phyloP scores from a whole-genome alignment of 2,797 vertebrate genomes.

The Mionectes olivaceus region DNA sequence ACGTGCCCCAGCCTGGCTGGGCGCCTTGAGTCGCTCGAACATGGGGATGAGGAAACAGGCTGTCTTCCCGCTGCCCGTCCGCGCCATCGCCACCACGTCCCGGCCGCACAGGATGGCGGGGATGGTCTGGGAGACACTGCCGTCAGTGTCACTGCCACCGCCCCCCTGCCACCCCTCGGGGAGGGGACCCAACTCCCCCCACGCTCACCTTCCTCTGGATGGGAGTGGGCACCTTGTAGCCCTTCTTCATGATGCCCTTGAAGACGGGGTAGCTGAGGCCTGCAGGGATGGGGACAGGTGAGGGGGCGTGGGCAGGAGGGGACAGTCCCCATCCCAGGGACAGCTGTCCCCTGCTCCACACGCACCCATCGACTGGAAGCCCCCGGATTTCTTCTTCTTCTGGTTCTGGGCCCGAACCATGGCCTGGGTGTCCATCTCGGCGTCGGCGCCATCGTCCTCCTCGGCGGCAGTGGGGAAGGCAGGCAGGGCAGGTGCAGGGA shows the following conservation, averaged over 20 bases:
- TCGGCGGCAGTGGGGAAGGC: constrained; percentile 82
- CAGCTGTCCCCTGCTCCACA: background rate
- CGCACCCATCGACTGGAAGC: constrained; percentile 98
- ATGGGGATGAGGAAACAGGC: constrained; percentile 96
- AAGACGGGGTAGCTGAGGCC: constrained; percentile 93
- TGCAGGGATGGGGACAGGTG: background rate
- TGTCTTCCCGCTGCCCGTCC: constrained; percentile 96
- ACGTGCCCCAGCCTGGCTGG: constrained; percentile 88
- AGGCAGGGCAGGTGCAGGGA: constrained; percentile 69
- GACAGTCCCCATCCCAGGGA: rapidly evolving
- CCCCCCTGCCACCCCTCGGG: rapidly evolving
- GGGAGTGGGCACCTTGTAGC: constrained; percentile 97
- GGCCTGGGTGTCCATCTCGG: constrained; percentile 88
- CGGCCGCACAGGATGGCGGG: constrained; percentile 92
- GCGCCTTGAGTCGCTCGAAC: constrained; percentile 92
- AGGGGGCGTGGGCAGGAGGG: rapidly evolving
- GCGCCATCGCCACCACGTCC: constrained; percentile 95
- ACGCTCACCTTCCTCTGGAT: constrained; percentile 91
- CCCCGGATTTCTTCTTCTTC: constrained; percentile 98
- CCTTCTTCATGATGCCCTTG: constrained; percentile 96
- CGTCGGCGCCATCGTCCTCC: constrained; percentile 81
- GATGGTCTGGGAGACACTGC: constrained; percentile 80
- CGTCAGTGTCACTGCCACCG: rapidly evolving
- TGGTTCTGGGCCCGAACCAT: constrained; percentile 95
- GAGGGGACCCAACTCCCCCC: rapidly evolving